Percentiles rank a stretch among this genome's conserved stretches.
Conservation (phyloP, 2,797 vertebrate species). For the Gymnothorax reevesii region DNA sequence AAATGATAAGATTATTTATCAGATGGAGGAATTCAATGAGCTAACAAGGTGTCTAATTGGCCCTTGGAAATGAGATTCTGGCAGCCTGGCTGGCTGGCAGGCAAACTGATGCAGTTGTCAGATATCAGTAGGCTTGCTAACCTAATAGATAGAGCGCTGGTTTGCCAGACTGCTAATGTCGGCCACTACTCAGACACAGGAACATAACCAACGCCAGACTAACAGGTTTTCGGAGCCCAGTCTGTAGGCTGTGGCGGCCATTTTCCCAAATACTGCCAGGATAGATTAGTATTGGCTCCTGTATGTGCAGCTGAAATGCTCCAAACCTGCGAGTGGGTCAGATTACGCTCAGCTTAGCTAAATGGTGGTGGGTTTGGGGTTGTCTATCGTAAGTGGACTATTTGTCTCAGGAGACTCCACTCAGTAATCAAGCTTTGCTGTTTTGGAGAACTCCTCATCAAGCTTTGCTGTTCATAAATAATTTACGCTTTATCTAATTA, state of each 20-base stretch:
- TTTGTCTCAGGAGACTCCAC: background rate
- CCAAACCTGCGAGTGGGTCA: background rate
- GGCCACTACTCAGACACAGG: background rate
- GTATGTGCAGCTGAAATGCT: background rate
- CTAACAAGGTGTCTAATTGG: background rate
- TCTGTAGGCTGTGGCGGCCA: background rate
- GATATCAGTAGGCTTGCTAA: background rate
- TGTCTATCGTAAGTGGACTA: background rate
- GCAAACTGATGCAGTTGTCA: background rate
- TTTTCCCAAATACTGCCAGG: background rate
- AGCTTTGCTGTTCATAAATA: background rate
- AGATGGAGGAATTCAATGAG: background rate
- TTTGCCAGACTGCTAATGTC: background rate
- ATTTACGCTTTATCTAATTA: background rate
- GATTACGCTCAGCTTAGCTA: background rate
- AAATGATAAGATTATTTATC: background rate
- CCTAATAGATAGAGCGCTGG: background rate
- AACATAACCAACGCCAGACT: background rate
- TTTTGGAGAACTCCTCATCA: no score
- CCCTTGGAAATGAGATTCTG: background rate
- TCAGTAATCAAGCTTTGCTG: no score
- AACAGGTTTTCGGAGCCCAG: background rate
- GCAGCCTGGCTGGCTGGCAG: background rate
- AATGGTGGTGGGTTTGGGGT: background rate
- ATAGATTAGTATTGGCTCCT: background rate